Percentiles rank a stretch among this genome's conserved stretches.
These are phyloP conservation scores for Indri indri DNA, from an alignment of 2,113 vertebrate species.

Conservation along the genomic window DNA sequence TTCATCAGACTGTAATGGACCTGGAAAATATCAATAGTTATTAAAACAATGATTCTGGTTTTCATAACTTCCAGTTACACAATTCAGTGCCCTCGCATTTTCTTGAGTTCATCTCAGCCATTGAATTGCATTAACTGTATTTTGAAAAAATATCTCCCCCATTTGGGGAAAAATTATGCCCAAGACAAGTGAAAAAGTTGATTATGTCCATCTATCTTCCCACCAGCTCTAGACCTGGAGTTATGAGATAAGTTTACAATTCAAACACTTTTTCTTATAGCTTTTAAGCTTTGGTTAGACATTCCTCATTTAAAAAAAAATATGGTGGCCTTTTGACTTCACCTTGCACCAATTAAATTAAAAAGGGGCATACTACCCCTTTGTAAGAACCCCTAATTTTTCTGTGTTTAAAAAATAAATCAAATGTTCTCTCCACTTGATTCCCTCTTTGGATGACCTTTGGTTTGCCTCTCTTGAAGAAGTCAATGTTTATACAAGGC, in stretches of 20 bases:
- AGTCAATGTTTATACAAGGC: background rate
- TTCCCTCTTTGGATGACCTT: background rate
- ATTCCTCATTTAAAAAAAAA: background rate
- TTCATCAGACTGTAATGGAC: too few species aligned
- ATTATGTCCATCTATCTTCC: background rate
- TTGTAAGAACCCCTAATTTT: background rate
- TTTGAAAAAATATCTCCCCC: background rate
- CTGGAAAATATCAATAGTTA: background rate
- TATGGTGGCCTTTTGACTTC: background rate
- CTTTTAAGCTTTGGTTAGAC: background rate
- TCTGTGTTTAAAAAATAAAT: slow-evolving; percentile 29
- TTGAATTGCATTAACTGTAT: background rate
- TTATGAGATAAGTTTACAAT: background rate
- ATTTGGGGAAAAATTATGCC: background rate
- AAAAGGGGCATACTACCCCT: background rate
- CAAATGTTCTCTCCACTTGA: background rate
- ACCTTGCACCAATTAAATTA: background rate
- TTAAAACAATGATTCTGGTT: background rate
- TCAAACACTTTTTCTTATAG: background rate
- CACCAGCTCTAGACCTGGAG: background rate
- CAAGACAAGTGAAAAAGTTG: background rate
- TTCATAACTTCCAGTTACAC: background rate
- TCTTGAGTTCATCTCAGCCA: background rate
- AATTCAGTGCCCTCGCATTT: background rate
- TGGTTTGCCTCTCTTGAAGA: background rate